phyloP scores from a whole-genome alignment of 2,888 invertebrate genomes.

The Trichogramma dendrolimi region DNA sequence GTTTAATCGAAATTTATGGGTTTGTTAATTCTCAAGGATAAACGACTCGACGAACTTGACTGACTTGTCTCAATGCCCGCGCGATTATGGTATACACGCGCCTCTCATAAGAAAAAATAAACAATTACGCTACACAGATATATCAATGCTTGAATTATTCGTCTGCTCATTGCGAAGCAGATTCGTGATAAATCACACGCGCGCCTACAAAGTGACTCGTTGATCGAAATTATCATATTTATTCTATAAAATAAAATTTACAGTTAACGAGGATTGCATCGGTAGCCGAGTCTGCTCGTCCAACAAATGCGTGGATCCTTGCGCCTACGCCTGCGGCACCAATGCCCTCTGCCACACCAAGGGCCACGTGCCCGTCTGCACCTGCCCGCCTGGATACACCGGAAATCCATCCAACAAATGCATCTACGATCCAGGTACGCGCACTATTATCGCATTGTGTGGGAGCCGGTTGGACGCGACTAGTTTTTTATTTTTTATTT shows the following conservation, averaged over 20 bases:
- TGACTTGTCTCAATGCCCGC: no score
- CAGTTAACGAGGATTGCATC: constrained; percentile 74
- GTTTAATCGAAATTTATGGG: not conserved
- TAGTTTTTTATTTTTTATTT: no score
- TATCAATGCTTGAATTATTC: no score
- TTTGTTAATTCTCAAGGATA: not conserved
- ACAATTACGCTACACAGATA: no score
- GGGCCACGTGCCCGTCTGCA: constrained; percentile 74
- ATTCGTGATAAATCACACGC: no score
- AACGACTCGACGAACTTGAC: no score
- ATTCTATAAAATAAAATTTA: not conserved
- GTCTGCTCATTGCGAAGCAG: no score
- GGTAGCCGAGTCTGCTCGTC: constrained; percentile 68
- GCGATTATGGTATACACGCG: no score
- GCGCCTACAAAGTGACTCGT: no score
- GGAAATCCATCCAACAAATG: constrained; percentile 75
- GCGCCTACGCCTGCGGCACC: constrained; percentile 69
- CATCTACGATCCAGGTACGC: constrained; percentile 70
- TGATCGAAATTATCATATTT: not conserved
- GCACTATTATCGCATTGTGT: not conserved
- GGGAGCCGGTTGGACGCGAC: no score
- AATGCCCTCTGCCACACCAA: constrained; percentile 75
- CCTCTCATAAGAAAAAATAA: no score
- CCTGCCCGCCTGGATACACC: constrained; percentile 72
- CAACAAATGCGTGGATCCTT: constrained; percentile 76